Evolutionary conservation across 2,797 vertebrate genomes (phyloP), one percentile per base, ranked within the genome.

Genomic region (Malurus splendens): DNA sequence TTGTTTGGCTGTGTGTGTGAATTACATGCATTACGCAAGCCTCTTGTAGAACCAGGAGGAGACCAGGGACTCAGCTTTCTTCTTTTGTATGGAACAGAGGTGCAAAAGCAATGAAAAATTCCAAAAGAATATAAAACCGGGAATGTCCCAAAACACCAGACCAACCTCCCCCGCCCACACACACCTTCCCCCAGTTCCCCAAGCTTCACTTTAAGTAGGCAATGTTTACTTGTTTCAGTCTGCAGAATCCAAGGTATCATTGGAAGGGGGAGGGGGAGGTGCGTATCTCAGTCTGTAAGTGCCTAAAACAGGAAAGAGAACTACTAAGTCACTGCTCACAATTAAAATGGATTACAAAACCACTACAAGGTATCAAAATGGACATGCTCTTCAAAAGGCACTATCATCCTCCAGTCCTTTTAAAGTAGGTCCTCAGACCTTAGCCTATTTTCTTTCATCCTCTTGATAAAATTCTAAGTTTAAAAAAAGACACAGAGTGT

Each of bases 271-370:
- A 96, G 98, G 98, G 97, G 98, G 97, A 95, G 98, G 97, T 92
- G 98, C 97, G 94, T 98, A 99, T 96, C 98, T 99, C 95, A 99
- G 97, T 97, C 98, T 98, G 97, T 98, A 99, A 95, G 98, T 98
- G 97, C 98, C 98, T 99, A 98, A 93, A 98, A 98, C 82, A 96
- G 97, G 97, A 98, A 97, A 98, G 95, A 98, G 96, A 98, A 97
- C 97, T 97, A 95, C 96, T 96, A 96, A 96, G 96, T 95, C 96
- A 96, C 96, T 79, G 96, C 90, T 95, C 87, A 89, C 91, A 82
- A 95, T 86, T 89, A 86, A 94, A 94, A 95, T 85, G 82, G 94
- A 95, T 95, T 91, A 96, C 95, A 96, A 96, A 95, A 95, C 94
- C 93, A 87, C 94, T 89, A 95, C 80, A 93, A 94, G 92, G 91